Percentiles rank a stretch among this genome's conserved stretches.
Evolutionary conservation across 2,888 invertebrate genomes (phyloP).

Genomic region (Podotricha telesiphe): DNA sequence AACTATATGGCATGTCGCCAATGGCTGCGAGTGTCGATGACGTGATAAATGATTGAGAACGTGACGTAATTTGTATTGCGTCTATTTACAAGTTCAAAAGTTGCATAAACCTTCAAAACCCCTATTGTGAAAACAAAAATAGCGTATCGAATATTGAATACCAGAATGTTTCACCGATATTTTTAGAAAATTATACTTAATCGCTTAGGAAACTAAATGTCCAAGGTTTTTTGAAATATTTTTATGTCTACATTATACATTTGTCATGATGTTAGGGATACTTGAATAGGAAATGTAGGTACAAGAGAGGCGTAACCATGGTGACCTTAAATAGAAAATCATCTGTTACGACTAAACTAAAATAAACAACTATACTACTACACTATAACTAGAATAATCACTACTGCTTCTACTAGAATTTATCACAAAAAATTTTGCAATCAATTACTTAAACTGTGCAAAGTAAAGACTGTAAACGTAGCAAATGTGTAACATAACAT

Average conservation of each 20-base stretch:
- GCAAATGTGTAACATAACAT: conserved; percentile 13
- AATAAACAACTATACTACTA: no score
- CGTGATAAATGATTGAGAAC: conserved; percentile 33
- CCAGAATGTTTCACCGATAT: not conserved
- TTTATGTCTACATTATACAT: no score
- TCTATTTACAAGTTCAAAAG: conserved; percentile 25
- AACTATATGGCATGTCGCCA: conserved; percentile 33
- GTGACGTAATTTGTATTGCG: conserved; percentile 27
- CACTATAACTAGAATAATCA: no score
- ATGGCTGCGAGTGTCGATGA: conserved; percentile 32
- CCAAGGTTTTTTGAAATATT: no score
- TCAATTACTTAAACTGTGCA: not conserved
- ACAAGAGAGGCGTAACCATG: no score
- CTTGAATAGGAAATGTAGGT: no score
- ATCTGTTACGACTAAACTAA: no score
- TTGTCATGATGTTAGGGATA: no score
- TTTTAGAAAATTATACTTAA: conserved; percentile 6
- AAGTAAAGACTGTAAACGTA: not conserved
- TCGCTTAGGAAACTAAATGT: not conserved
- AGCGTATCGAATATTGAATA: conserved; percentile 8
- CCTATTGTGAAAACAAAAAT: conserved; percentile 13
- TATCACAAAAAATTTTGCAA: not conserved
- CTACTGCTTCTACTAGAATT: not conserved
- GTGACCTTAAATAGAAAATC: no score
- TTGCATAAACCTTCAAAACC: conserved; percentile 8